Base-by-base conservation (phyloP, 2,797 vertebrate species). In the Ctenopoma multispine region DNA sequence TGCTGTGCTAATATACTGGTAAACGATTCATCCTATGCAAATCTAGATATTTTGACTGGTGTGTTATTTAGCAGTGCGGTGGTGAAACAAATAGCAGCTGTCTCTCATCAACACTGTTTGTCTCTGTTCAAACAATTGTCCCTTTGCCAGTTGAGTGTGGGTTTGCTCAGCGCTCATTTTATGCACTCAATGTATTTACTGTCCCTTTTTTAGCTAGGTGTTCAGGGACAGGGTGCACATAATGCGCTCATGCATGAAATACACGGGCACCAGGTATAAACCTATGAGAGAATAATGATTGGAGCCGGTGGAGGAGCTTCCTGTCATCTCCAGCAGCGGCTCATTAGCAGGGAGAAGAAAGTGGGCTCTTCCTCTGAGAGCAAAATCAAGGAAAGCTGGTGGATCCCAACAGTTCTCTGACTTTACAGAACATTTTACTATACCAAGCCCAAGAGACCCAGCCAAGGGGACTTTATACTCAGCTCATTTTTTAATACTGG, bases 331-430 rank as follows among this genome's bases (percentile, higher is more conserved):
- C 63, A 34, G 74, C 48, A 63, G 68, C 63, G 76, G 82, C 83
- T 90, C 85, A 85, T 85, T 86, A 85, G 53, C 21, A 70, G 29
- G 47, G 17, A 75, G 68, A 76, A 58, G 47, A 78, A 68, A 72
- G 55, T 13, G 59, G 64, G 62, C 50, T 64, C 65, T 60, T 69
- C 61, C 74, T 76, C 57, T 61, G 29, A 12, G 31, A 79, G 64
- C 54, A 31, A 34, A 41, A 76, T 44, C 14, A 7, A 57, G 49
- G 58, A 34, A 49, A 56, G 20, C 59, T 63, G 61, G 27, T 68
- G 34, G 48, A 47, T 59, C 21, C 64, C 55, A 10, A 17, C 50
- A 29, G 31, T 17, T 43, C 64, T 20, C 40, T 62, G 31, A 31
- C 51, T 58, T 31, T 44, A 71, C 64, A 63, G 7, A 72, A 27